Evolutionary conservation across 2,797 vertebrate species (phyloP).

Genomic region (Delichon dasypus): DNA sequence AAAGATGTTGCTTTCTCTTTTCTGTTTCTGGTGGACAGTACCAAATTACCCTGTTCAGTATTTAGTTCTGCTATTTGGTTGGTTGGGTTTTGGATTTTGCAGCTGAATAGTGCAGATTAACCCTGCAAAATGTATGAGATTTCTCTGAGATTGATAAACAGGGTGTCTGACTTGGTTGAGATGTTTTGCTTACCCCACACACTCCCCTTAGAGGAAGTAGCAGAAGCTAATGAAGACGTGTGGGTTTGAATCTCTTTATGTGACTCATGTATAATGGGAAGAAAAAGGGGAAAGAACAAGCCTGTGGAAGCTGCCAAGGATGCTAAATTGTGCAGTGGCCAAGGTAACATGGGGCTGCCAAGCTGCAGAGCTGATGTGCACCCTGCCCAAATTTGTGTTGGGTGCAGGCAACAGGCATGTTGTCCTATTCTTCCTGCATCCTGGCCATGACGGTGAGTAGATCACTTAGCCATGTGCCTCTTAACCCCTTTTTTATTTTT

Average conservation of each 20-base stretch:
- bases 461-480: background rate
- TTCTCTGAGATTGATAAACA: background rate
- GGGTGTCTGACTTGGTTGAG: background rate
- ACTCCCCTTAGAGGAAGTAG: background rate
- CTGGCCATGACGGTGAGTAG: background rate
- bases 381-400: background rate
- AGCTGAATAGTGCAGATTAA: background rate
- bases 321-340: background rate
- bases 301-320: background rate
- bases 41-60: background rate
- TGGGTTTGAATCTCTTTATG: background rate
- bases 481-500: background rate
- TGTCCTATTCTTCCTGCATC: background rate
- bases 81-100: background rate
- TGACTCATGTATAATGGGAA: background rate
- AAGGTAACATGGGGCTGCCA: rapidly evolving
- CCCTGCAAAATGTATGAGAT: background rate
- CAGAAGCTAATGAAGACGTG: background rate
- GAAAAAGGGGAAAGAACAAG: background rate
- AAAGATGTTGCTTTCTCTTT: background rate
- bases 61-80: background rate
- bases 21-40: background rate
- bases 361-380: background rate
- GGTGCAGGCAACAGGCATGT: background rate
- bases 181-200: background rate